Base-by-base conservation (phyloP, 2,888 invertebrate genomes). In the Byasa hedistus region DNA sequence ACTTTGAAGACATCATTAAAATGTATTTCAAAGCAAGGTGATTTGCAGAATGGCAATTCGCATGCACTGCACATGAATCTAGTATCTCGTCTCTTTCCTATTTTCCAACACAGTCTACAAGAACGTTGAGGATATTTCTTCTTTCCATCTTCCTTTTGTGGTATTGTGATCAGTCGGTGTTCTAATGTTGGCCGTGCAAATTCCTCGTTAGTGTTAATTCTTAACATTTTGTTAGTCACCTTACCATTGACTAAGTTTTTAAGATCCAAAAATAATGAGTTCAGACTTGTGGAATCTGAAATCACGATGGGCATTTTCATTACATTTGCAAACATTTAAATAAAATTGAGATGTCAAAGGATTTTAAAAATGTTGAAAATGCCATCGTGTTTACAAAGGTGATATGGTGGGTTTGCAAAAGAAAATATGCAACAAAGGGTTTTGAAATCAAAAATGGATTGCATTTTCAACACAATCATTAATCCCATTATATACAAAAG, bases 271-370 rank as follows among this genome's bases (percentile, higher is more conserved):
- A 91, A 90, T 80, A 91, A 86, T 75, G 92, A 86, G 81, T 82
- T 89, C 80, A 91, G 82, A 80, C 88, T 83, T 84, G 85, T 83
- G 71, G 88, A 85, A 91, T 92, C 92, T 92, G 92, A 91, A 92
- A 92, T 82, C 90, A 92, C 89, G 92, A 89, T 90, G 86, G 92
- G 86, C 89, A 91, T 92, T 91, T 90, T 91, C 90, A 87, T 80
- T 85, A 81, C 75, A 73, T 72, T 77, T 75, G 71, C 66, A 72
- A 74, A 72, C 76, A 70, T 73, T 39, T 71, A 70, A 70, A 72
- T 76, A 69, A 74, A 70, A 71, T 71, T 65, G 70, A 66, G 19
- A 55, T 70, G 73, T 71, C 64, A 79, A 71, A 72, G 75, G 76
- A 67, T 68, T 64, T 63, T 60, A 69, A 71, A 70, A 80, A 86